Evolutionary conservation across 30 jellyfish, hydroid and myxozoan species (phyloP).

Genomic region (Pseudorhiza aurosa): DNA sequence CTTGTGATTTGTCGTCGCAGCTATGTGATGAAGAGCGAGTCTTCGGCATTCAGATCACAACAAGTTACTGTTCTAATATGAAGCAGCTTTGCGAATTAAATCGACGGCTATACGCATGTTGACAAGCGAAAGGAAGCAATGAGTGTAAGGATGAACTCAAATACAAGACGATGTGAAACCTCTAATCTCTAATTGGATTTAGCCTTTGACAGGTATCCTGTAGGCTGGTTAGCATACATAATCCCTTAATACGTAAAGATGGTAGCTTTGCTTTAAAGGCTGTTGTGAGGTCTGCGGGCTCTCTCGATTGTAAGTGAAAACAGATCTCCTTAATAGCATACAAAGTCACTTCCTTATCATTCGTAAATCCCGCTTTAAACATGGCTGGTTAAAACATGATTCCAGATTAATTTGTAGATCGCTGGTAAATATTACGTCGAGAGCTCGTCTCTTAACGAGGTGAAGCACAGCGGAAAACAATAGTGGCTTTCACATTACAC

Average conservation of each 20-base stretch:
- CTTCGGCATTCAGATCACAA: constrained; percentile 7
- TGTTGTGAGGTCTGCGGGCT: constrained; percentile 90
- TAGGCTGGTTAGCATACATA: constrained; percentile 81
- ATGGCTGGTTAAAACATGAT: constrained; percentile 83
- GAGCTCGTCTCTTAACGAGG: constrained; percentile 80
- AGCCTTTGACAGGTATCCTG: constrained; percentile 85
- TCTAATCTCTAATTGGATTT: constrained; percentile 78
- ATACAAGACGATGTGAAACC: constrained; percentile 79
- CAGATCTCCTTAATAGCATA: constrained; percentile 77
- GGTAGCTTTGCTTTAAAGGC: constrained; percentile 84
- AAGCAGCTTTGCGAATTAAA: constrained; percentile 53
- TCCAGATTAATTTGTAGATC: constrained; percentile 82
- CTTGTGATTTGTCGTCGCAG: neutral
- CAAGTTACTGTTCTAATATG: constrained; percentile 33
- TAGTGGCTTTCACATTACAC: constrained; percentile 78
- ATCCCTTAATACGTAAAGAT: constrained; percentile 79
- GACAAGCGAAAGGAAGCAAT: constrained; percentile 70
- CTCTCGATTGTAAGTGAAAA: constrained; percentile 78
- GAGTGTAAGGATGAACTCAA: constrained; percentile 74
- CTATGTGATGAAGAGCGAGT: constrained; percentile 7
- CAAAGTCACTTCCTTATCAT: constrained; percentile 85
- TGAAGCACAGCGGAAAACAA: constrained; percentile 71
- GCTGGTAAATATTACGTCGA: constrained; percentile 74
- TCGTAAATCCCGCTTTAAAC: constrained; percentile 79
- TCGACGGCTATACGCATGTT: constrained; percentile 65